Evolutionary conservation across 2,888 invertebrate species (phyloP).

Genomic region (Seira musarum): DNA sequence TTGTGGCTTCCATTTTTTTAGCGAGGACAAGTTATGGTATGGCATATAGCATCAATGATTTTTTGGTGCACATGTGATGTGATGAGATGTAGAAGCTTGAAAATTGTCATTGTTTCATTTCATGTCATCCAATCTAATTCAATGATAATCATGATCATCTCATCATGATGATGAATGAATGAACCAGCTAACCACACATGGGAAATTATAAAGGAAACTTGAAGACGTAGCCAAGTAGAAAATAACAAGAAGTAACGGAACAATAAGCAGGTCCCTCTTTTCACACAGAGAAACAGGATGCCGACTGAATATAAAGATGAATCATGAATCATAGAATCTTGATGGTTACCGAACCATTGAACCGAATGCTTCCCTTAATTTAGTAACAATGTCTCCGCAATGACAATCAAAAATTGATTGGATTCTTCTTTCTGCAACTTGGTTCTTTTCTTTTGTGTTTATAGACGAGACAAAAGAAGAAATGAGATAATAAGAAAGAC

Average conservation of each 20-base stretch:
- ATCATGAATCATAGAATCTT: background rate
- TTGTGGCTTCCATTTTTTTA: slow-evolving; percentile 1
- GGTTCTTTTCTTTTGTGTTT: too few relatives aligned
- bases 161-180: too few relatives aligned
- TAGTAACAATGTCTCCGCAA: background rate
- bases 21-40: background rate
- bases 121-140: background rate
- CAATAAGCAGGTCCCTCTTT: background rate
- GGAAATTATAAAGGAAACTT: background rate
- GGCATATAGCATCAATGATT: background rate
- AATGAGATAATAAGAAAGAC: too few relatives aligned
- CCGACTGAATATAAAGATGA: background rate
- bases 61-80: slow-evolving; percentile 1
- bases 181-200: background rate
- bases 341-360: background rate
- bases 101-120: slow-evolving; percentile 2
- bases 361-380: background rate
- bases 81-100: background rate
- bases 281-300: background rate
- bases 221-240: background rate
- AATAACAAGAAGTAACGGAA: background rate
- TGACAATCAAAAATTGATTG: slow-evolving; percentile 4
- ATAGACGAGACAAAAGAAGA: too few relatives aligned
- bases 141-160: background rate
- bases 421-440: background rate